Evolutionary conservation across 2,797 vertebrate genomes (phyloP).

Genomic region (Galago senegalensis): DNA sequence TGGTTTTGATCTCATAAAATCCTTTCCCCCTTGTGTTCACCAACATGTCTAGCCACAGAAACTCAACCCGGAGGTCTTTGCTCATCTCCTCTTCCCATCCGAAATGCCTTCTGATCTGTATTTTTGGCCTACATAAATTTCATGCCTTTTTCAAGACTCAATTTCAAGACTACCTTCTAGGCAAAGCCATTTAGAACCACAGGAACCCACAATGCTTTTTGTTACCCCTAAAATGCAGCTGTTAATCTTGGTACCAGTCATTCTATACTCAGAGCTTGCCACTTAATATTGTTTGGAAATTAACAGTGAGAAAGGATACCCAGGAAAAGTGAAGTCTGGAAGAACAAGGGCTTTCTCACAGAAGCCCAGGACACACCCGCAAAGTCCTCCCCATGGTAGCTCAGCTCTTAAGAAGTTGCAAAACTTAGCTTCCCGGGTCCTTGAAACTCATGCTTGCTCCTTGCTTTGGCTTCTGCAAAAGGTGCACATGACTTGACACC

Average conservation of each 20-base stretch:
- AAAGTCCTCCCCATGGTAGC: too few relatives aligned
- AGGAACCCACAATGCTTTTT: neutral
- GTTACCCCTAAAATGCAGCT: neutral
- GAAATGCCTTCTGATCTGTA: neutral
- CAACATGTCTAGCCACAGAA: too few relatives aligned
- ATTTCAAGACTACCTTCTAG: neutral
- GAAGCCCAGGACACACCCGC: too few relatives aligned
- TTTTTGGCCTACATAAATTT: neutral
- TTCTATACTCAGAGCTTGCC: neutral
- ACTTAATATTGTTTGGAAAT: neutral
- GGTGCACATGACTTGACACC: too few relatives aligned
- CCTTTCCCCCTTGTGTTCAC: too few relatives aligned
- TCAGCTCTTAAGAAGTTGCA: too few relatives aligned
- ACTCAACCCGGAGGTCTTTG: neutral
- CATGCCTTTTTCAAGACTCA: neutral
- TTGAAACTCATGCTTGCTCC: too few relatives aligned
- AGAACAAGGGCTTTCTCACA: too few relatives aligned
- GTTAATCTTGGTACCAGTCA: accelerated
- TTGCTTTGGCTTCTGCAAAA: too few relatives aligned
- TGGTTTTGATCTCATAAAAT: neutral
- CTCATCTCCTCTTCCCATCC: neutral
- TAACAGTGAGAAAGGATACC: too few relatives aligned
- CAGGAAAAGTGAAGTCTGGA: too few relatives aligned
- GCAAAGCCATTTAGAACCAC: neutral
- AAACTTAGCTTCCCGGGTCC: too few relatives aligned